A percentile compares a stretch with the other conserved stretches of the same genome.
These are phyloP conservation scores for Buphagus erythrorhynchus DNA, from an alignment of 2,797 vertebrate species.

Conservation along the genomic window DNA sequence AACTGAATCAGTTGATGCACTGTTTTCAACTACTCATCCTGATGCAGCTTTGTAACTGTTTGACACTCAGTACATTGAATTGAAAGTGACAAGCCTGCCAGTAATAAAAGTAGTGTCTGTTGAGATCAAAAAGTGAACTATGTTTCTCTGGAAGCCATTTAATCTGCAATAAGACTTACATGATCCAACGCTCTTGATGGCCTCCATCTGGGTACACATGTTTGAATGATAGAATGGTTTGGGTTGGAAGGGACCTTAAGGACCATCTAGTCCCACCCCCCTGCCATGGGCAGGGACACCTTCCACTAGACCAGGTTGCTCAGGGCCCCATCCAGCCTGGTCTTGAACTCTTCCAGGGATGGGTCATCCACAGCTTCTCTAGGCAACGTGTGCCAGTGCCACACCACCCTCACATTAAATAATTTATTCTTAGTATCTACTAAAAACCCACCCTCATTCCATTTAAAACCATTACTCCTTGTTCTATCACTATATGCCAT, in stretches of 20 bases:
- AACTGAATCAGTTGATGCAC: fast-evolving
- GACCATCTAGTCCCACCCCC: neutral
- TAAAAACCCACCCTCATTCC: neutral
- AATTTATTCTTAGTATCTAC: neutral
- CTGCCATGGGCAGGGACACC: neutral
- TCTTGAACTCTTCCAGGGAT: neutral
- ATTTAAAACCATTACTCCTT: neutral
- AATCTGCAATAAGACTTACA: neutral
- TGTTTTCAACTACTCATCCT: neutral
- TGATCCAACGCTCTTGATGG: neutral
- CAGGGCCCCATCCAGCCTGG: neutral
- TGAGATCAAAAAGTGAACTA: neutral
- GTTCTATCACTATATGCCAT: neutral
- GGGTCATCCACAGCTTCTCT: neutral
- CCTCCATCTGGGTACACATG: neutral
- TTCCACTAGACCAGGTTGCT: neutral
- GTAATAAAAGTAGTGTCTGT: neutral
- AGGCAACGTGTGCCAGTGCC: neutral
- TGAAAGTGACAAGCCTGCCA: neutral
- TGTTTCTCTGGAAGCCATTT: neutral
- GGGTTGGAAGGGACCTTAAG: neutral
- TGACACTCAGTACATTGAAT: neutral
- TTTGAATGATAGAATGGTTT: neutral
- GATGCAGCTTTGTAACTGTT: neutral
- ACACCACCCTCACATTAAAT: neutral